A percentile compares a stretch with the other conserved stretches of the same genome.
phyloP scores from a whole-genome alignment of 2,113 vertebrate genomes.

The Nyctibius bracteatus region DNA sequence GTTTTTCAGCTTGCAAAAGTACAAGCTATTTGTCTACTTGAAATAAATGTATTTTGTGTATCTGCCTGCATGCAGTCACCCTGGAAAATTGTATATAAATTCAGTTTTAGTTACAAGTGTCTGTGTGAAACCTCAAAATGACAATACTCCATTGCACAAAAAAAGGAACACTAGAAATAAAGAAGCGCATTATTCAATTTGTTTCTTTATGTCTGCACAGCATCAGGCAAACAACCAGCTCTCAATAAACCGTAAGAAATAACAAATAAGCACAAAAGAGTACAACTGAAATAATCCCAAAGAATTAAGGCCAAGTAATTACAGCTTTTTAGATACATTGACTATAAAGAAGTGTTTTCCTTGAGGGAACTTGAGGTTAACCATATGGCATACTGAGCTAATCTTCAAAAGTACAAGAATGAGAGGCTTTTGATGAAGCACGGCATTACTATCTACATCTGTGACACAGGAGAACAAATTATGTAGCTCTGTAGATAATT shows the following conservation, averaged over 20 bases:
- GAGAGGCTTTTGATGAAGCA: neutral
- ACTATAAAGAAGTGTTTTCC: slow-evolving; percentile 14
- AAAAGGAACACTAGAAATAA: neutral
- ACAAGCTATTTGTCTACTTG: neutral
- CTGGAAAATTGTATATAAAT: neutral
- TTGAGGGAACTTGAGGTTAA: slow-evolving; percentile 48
- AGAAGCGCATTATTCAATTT: neutral
- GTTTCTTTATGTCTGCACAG: neutral
- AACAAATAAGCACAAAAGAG: slow-evolving; percentile 17
- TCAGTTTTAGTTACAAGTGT: neutral
- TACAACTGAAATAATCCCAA: slow-evolving; percentile 22
- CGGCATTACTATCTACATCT: neutral
- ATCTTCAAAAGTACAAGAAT: slow-evolving; percentile 18
- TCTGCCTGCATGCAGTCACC: neutral
- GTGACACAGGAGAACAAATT: neutral
- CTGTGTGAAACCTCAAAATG: neutral
- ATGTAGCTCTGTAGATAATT: neutral
- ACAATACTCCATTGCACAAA: neutral
- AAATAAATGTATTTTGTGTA: neutral
- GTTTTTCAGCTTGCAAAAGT: neutral
- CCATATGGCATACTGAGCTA: slow-evolving; percentile 45
- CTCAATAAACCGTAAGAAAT: neutral
- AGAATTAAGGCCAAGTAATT: slow-evolving; percentile 37
- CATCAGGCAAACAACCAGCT: slow-evolving; percentile 11
- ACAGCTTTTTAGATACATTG: neutral